Conservation (phyloP, 2,113 vertebrate species). For the Pseudorasbora parva region DNA sequence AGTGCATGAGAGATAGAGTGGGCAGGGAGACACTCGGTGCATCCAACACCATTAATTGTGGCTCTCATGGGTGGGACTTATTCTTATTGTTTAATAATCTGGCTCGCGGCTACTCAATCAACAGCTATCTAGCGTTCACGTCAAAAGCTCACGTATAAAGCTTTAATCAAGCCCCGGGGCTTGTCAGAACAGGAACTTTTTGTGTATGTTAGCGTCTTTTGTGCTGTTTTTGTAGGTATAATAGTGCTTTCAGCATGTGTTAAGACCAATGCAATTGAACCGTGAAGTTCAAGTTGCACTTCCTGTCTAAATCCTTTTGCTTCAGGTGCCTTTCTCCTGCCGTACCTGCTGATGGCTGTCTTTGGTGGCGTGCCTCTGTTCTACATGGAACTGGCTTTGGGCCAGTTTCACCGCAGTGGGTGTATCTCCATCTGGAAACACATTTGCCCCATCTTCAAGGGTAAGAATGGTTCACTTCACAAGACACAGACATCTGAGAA, state of each 20-base stretch:
- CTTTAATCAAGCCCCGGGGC: conserved; percentile 58
- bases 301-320: conserved; percentile 22
- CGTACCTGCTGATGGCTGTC: conserved; percentile 95
- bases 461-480: conserved; percentile 70
- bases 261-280: neutral
- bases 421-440: conserved; percentile 98
- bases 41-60: conserved; percentile 79
- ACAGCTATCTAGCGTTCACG: conserved; percentile 70
- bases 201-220: conserved; percentile 15
- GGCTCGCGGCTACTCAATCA: conserved; percentile 76
- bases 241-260: conserved; percentile 17
- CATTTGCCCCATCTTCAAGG: conserved; percentile 99
- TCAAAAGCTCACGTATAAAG: conserved; percentile 57
- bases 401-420: conserved; percentile 95
- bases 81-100: conserved; percentile 77
- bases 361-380: conserved; percentile 97
- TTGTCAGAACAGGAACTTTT: conserved; percentile 43
- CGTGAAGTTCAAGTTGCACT: conserved; percentile 15
- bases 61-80: conserved; percentile 69
- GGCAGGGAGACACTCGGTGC: conserved; percentile 66
- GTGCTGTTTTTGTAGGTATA: conserved; percentile 7
- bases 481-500: neutral
- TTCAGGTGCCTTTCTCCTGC: conserved; percentile 94
- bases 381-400: conserved; percentile 97
- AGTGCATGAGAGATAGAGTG: conserved; percentile 46